phyloP scores from a whole-genome alignment of 2,113 vertebrate species.

The Fulmarus glacialis region DNA sequence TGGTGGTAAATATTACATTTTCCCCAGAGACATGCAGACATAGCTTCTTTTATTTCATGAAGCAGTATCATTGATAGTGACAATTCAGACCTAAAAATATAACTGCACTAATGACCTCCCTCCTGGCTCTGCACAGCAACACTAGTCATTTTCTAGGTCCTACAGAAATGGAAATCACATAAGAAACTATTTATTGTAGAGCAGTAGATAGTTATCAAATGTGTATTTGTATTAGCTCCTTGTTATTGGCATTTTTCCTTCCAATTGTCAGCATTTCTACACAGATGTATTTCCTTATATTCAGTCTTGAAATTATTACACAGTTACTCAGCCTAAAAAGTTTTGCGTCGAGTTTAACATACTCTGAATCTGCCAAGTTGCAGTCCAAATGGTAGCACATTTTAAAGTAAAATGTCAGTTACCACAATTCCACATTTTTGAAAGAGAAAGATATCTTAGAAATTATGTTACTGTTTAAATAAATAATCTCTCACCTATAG shows the following conservation, averaged over 20 bases:
- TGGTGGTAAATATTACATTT: background rate
- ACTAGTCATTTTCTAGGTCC: background rate
- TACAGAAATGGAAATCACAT: background rate
- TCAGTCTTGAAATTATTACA: background rate
- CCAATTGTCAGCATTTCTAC: background rate
- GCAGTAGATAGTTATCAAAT: background rate
- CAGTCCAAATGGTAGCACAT: background rate
- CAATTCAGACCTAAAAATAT: slow-evolving; percentile 43
- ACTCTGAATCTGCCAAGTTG: background rate
- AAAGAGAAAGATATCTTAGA: background rate
- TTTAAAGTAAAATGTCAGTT: background rate
- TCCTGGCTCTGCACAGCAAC: background rate
- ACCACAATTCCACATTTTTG: background rate
- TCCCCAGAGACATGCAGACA: background rate
- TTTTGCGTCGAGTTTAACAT: background rate
- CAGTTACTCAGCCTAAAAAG: background rate
- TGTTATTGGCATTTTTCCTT: background rate
- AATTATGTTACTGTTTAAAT: background rate
- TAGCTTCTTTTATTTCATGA: background rate
- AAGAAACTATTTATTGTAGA: background rate
- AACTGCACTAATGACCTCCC: background rate
- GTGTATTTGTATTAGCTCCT: background rate
- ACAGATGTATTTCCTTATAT: background rate
- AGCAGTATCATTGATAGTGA: background rate
- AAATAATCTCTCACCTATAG: background rate